Percentiles rank a stretch among this genome's conserved stretches.
Conservation (phyloP, 2,888 invertebrate genomes). For the Cephus spinipes region DNA sequence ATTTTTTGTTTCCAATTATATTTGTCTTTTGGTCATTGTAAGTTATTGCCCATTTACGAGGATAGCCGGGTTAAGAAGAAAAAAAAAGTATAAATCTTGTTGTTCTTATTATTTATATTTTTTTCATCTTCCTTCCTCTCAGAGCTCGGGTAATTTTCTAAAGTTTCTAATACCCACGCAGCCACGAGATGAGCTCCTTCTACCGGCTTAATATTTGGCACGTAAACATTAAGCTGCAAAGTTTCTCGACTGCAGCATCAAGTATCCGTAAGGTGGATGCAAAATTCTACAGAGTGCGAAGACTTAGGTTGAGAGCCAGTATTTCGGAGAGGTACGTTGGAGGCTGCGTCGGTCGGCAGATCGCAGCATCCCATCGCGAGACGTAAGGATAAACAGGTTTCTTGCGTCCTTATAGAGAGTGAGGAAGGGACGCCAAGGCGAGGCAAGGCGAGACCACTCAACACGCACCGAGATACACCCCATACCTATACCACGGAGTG, state of each 20-base stretch:
- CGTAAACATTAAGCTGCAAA: not conserved
- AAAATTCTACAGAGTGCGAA: not conserved
- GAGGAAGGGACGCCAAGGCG: constrained; percentile 31
- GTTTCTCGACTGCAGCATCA: not conserved
- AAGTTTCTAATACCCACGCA: not conserved
- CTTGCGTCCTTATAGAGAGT: constrained; percentile 45
- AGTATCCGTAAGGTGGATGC: not conserved
- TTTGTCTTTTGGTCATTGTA: not conserved
- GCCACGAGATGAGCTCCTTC: not conserved
- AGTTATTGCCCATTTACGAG: not conserved
- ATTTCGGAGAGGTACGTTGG: constrained; percentile 39
- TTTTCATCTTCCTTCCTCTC: constrained; percentile 1
- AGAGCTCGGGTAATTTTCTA: not conserved
- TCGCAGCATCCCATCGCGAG: constrained; percentile 48
- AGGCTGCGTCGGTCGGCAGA: constrained; percentile 34
- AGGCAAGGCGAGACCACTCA: constrained; percentile 41
- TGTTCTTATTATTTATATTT: not conserved
- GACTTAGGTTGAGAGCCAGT: constrained; percentile 25
- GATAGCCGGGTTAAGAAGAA: not conserved
- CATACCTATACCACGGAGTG: constrained; percentile 1
- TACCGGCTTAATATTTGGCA: not conserved
- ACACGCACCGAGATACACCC: constrained; percentile 36
- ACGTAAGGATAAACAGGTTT: constrained; percentile 56
- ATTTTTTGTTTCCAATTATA: not conserved
- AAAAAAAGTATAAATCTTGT: not conserved